Evolutionary conservation across 2,113 vertebrate species (phyloP).

Genomic region (Mus musculus): GRCm39 chr9:95926001-95926500

Average conservation of each 20-base stretch:
- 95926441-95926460: not conserved
- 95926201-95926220: conserved; percentile 38
- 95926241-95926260: not conserved
- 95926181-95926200: conserved; percentile 48
- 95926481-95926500: not conserved
- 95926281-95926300: not conserved
- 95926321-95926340: not conserved
- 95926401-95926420: not conserved
- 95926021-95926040: not conserved
- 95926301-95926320: not conserved
- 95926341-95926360: not conserved
- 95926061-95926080: not conserved
- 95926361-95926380: not conserved
- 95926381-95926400: not conserved
- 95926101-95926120: not conserved
- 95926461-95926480: not conserved
- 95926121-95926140: not conserved
- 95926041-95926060: not conserved
- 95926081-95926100: not conserved
- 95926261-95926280: not conserved
- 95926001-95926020: not conserved
- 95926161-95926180: not conserved
- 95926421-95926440: not conserved
- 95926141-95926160: conserved; percentile 4
- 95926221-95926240: conserved; percentile 44